A percentile compares a stretch with the other conserved stretches of the same genome.
These are phyloP conservation scores for Seison nebaliae DNA, from an alignment of 1,140 invertebrate genomes.

Conservation along the genomic window DNA sequence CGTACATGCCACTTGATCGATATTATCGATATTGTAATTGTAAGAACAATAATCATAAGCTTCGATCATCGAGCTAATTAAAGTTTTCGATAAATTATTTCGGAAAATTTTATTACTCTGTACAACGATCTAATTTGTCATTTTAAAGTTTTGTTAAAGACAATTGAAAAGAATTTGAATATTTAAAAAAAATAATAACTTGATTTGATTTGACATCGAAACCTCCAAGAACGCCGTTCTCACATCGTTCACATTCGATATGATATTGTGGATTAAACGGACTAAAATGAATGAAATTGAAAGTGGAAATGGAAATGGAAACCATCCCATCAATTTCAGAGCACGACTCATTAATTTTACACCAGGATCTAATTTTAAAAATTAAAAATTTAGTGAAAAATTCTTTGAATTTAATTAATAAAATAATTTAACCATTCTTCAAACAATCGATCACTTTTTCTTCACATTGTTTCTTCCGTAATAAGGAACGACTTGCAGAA, in stretches of 20 bases:
- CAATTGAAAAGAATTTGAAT: too few relatives aligned
- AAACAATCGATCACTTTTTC: too few relatives aligned
- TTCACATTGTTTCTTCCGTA: too few relatives aligned
- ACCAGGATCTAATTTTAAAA: too few relatives aligned
- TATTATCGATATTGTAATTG: constrained; percentile 9
- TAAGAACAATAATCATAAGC: constrained; percentile 12
- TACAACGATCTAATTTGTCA: too few relatives aligned
- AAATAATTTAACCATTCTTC: too few relatives aligned
- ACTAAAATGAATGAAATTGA: constrained; percentile 13
- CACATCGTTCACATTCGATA: constrained; percentile 66
- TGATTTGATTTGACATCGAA: constrained; percentile 66
- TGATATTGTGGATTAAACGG: constrained; percentile 29
- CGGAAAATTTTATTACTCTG: too few relatives aligned
- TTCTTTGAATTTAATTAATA: too few relatives aligned
- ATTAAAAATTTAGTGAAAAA: too few relatives aligned
- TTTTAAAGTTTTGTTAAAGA: too few relatives aligned
- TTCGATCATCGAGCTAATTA: constrained; percentile 5
- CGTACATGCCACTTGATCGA: constrained; percentile 10
- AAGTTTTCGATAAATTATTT: constrained; percentile 1
- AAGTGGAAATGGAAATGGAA: constrained; percentile 20
- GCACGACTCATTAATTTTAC: constrained; percentile 56
- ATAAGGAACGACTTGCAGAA: too few relatives aligned
- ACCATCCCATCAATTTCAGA: constrained; percentile 56
- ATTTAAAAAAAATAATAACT: constrained; percentile 52
- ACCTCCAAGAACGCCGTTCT: constrained; percentile 50